Evolutionary conservation across 2,113 vertebrate genomes (phyloP), one percentile per base, ranked within the genome.

Genomic region (Hucho hucho): DNA sequence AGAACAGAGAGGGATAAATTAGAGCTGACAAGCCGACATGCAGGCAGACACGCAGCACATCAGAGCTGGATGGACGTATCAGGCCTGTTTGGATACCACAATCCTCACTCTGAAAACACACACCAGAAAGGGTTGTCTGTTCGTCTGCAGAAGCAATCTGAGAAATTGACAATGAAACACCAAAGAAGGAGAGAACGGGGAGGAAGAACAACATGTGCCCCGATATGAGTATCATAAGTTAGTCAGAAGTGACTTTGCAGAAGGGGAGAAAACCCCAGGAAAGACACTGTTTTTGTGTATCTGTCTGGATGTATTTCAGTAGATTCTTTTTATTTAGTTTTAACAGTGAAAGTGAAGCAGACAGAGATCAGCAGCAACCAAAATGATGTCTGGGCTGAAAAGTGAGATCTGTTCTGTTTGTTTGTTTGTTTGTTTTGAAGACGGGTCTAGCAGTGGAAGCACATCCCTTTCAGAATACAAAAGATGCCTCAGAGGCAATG

Each of bases 401-500:
- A 43, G 37, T 43, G 37, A 43, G 37, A 79, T 80, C 77, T 79
- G 80, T 87, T 88, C 11, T 43, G 6, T 90, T 49, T 49, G 47
- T 68, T 89, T 90, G 81, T 90, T 49, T 49, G 47, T 69, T 89
- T 90, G 81, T 90, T 88, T 88, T 88, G 91, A 92, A 91, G 86
- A 83, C 80, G 86, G 63, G 88, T 84, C 87, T 88, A 81, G 81
- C 83, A 86, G 86, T 75, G 26, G 84, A 87, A 77, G 84, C 83
- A 22, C 79, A 72, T 83, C 79, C 77, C 87, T 89, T 91, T 92
- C 90, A 88, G 90, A 92, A 92, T 90, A 90, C 88, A 87, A 91
- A 93, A 94, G 87, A 91, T 86, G 84, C 90, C 88, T 92, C 81
- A 88, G 89, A 90, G 88, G 89, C 88, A 86, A 43, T 3, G 76